A percentile compares a stretch with the other conserved stretches of the same genome.
These are phyloP conservation scores for Bergia sp. DNA, from an alignment of 92 coral and sea anemone genomes.

Conservation along the genomic window DNA sequence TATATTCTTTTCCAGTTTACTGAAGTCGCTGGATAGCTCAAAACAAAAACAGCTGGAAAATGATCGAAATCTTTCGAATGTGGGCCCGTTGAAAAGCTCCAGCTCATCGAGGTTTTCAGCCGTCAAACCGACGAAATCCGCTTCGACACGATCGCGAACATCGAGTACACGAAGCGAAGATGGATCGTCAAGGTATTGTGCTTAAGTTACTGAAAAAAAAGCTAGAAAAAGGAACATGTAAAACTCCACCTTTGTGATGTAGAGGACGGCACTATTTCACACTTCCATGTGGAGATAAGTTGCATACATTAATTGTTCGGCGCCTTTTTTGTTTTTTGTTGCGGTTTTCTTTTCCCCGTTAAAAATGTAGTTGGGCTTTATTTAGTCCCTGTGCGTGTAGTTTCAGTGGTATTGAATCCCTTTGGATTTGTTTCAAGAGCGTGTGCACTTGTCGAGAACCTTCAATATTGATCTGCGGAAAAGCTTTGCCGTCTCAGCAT, in stretches of 20 bases:
- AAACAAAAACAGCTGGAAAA: slow-evolving; percentile 96
- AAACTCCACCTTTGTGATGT: background rate
- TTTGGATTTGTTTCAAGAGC: background rate
- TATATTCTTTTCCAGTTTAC: slow-evolving; percentile 53
- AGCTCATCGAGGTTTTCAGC: slow-evolving; percentile 54
- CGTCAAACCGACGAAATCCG: slow-evolving; percentile 48
- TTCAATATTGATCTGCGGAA: background rate
- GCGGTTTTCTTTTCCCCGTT: background rate
- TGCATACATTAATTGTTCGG: background rate
- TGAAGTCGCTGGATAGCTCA: slow-evolving; percentile 82
- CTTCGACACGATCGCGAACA: slow-evolving; percentile 58
- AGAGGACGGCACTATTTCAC: background rate
- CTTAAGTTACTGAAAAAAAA: background rate
- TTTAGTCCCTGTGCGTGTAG: background rate
- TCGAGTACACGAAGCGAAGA: slow-evolving; percentile 85
- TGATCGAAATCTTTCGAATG: slow-evolving; percentile 75
- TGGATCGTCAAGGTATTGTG: slow-evolving; percentile 60
- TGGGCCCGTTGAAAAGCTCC: slow-evolving; percentile 59
- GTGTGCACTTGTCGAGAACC: background rate
- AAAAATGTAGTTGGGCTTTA: background rate
- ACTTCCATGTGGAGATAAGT: background rate
- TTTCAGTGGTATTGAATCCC: background rate
- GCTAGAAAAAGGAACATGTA: background rate
- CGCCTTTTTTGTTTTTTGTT: background rate
- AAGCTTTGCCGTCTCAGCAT: background rate